Evolutionary conservation across 2,113 vertebrate genomes (phyloP).

Genomic region (Lipophrys pholis): DNA sequence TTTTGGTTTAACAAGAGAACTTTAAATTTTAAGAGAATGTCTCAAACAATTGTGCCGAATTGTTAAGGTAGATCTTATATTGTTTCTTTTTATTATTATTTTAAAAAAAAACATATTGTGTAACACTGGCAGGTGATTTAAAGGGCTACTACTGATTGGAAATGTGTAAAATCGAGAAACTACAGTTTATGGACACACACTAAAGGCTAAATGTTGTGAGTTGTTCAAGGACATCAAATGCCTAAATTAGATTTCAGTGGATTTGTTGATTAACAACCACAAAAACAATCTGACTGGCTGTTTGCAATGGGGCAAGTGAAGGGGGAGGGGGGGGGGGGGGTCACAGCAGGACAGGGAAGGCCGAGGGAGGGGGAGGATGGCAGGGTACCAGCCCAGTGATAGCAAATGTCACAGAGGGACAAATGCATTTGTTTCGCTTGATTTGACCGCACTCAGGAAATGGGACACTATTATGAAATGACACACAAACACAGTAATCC

Average conservation of each 20-base stretch:
- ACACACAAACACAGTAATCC: neutral
- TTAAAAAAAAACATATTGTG: neutral
- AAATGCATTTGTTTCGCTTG: slow-evolving; percentile 33
- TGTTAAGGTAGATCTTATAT: too few species aligned
- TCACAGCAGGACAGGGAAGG: slow-evolving; percentile 50
- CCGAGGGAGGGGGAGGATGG: slow-evolving; percentile 12
- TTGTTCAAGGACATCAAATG: neutral
- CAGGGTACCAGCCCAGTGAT: slow-evolving; percentile 17
- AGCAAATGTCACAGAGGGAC: slow-evolving; percentile 47
- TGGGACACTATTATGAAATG: neutral
- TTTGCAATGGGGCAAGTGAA: slow-evolving; percentile 1
- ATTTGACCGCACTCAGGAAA: slow-evolving; percentile 2
- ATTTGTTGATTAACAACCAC: slow-evolving; percentile 1
- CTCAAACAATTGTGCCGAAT: too few species aligned
- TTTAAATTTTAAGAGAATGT: too few species aligned
- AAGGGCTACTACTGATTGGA: neutral
- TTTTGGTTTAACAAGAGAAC: too few species aligned
- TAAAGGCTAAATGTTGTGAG: neutral
- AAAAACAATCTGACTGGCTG: neutral
- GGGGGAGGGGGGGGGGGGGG: slow-evolving; percentile 14
- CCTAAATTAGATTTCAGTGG: neutral
- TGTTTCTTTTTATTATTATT: too few species aligned
- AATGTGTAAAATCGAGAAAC: neutral
- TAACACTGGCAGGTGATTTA: slow-evolving; percentile 3
- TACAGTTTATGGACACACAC: neutral